A percentile compares a stretch with the other conserved stretches of the same genome.
Conservation (phyloP, 2,888 invertebrate species). For the Philonicus albiceps region DNA sequence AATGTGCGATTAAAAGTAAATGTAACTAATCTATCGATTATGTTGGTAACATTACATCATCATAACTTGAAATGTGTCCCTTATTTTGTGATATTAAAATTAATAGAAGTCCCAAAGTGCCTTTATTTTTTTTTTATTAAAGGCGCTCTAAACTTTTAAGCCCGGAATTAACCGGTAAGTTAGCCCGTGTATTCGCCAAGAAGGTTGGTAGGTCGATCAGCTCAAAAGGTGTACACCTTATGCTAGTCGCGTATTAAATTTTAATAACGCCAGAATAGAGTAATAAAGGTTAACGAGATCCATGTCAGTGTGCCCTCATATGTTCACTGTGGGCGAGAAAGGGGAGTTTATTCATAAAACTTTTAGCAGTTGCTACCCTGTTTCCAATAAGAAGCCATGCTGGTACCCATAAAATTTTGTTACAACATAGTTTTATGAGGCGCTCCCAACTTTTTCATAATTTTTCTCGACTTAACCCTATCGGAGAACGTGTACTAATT, state of each 20-base stretch:
- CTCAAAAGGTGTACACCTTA: background rate
- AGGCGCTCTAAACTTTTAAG: background rate
- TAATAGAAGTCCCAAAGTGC: background rate
- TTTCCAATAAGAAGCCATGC: background rate
- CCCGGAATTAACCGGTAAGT: background rate
- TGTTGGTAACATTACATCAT: background rate
- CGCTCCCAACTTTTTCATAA: constrained; percentile 28
- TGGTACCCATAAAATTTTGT: constrained; percentile 11
- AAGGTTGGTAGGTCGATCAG: background rate
- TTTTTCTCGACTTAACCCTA: constrained; percentile 31
- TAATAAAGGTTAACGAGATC: constrained; percentile 7
- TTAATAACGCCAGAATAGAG: background rate
- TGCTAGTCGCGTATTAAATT: background rate
- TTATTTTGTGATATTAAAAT: background rate
- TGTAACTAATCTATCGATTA: background rate
- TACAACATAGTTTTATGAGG: constrained; percentile 17
- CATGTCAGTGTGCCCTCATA: background rate
- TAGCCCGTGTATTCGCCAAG: background rate
- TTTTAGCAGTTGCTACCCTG: background rate
- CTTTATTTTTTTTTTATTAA: background rate
- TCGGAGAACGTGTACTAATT: constrained; percentile 37
- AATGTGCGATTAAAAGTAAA: background rate
- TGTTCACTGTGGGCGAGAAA: background rate
- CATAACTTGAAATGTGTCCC: background rate
- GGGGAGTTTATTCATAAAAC: background rate